These are phyloP conservation scores for Cheilosia impressa DNA, from an alignment of 2,888 invertebrate species.

Conservation along the genomic window DNA sequence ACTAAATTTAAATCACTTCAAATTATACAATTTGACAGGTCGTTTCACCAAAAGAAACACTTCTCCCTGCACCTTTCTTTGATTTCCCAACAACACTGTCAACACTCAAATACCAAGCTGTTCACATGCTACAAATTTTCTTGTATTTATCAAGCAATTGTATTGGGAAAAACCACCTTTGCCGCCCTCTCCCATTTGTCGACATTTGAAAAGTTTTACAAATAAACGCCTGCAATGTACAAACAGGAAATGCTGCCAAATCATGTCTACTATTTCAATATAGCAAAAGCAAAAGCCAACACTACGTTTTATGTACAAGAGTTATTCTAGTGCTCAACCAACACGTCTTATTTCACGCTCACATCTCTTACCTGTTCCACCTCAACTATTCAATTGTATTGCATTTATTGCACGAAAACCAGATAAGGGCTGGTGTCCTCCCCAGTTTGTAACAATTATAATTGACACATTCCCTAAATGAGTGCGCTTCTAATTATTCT, in stretches of 20 bases:
- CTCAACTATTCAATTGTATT: conserved; percentile 70
- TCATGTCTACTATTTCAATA: neutral
- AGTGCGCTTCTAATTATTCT: conserved; percentile 13
- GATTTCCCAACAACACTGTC: no score
- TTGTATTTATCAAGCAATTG: no score
- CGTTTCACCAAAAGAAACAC: no score
- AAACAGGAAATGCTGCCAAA: conserved; percentile 5
- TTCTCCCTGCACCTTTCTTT: no score
- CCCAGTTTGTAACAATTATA: conserved; percentile 43
- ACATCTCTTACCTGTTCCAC: conserved; percentile 54
- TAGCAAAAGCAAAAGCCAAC: conserved; percentile 27
- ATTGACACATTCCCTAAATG: conserved; percentile 31
- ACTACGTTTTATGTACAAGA: neutral
- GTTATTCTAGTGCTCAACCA: neutral
- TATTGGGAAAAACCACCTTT: no score
- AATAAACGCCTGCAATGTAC: neutral
- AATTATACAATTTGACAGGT: no score
- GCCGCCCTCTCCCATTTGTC: no score
- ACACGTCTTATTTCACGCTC: conserved; percentile 3
- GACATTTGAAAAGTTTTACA: no score
- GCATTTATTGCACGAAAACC: conserved; percentile 61
- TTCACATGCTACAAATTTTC: no score
- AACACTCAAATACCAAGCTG: no score
- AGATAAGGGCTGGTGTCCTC: conserved; percentile 71
- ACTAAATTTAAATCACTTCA: no score